These are phyloP conservation scores for Anagrus nilaparvatae DNA, from an alignment of 1,140 invertebrate genomes.

Conservation along the genomic window DNA sequence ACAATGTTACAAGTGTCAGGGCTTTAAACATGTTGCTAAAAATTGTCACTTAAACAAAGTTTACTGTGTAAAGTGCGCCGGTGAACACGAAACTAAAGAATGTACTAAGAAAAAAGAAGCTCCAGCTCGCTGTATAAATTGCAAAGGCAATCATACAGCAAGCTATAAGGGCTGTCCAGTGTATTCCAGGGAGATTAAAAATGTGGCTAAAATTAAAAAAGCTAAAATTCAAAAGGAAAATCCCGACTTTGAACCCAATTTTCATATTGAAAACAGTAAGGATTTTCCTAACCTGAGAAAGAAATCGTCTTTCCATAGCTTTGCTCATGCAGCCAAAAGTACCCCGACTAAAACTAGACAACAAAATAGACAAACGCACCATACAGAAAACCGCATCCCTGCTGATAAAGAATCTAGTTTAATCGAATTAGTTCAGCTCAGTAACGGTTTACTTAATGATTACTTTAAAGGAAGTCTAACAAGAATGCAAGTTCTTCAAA, in stretches of 20 bases:
- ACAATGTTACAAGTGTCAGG: conserved; percentile 2
- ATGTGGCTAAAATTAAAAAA: too few species aligned
- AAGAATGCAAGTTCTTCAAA: not conserved
- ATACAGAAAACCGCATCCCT: too few species aligned
- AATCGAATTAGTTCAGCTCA: too few species aligned
- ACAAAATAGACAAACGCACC: too few species aligned
- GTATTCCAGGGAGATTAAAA: too few species aligned
- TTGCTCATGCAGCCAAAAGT: too few species aligned
- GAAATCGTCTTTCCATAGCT: not conserved
- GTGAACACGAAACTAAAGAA: not conserved
- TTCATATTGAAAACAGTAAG: not conserved
- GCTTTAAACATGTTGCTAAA: not conserved
- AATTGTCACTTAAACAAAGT: not conserved
- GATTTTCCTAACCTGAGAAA: not conserved
- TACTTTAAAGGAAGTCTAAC: not conserved
- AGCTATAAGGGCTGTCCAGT: not conserved
- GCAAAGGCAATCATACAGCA: not conserved
- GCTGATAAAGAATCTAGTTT: too few species aligned
- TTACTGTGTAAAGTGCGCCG: conserved; percentile 1
- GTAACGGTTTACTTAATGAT: too few species aligned
- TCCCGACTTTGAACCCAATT: not conserved
- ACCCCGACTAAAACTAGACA: not conserved
- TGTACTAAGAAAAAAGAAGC: not conserved
- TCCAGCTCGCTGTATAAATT: too few species aligned
- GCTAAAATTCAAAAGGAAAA: not conserved